Evolutionary conservation across 2,113 vertebrate genomes (phyloP).

Genomic region (Ptilorrhoa leucosticta): DNA sequence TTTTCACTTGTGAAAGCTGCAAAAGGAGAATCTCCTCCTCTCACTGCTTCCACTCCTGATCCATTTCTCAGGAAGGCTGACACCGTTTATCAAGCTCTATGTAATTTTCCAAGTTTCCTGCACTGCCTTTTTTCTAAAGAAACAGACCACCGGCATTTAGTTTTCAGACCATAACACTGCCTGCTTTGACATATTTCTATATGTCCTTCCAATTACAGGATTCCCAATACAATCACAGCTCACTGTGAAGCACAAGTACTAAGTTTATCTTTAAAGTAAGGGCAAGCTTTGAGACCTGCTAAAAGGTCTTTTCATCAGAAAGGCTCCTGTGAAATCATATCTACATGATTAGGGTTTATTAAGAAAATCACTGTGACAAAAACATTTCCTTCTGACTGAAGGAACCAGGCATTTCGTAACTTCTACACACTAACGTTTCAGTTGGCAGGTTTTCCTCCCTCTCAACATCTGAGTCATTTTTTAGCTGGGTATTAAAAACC

Average conservation of each 20-base stretch:
- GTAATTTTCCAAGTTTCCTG: neutral
- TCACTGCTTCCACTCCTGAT: neutral
- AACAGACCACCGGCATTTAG: neutral
- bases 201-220: neutral
- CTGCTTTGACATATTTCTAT: neutral
- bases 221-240: neutral
- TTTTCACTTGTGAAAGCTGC: neutral
- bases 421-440: neutral
- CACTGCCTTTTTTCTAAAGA: neutral
- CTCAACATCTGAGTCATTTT: neutral
- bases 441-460: neutral
- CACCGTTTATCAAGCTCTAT: fast-evolving
- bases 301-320: neutral
- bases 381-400: neutral
- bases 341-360: neutral
- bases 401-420: neutral
- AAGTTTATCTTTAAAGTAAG: neutral
- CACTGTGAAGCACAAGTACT: neutral
- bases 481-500: neutral
- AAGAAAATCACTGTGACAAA: neutral
- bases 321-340: neutral
- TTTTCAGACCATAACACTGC: neutral
- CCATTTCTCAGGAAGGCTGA: neutral
- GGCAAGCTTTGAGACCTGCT: neutral
- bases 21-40: neutral